phyloP scores from a whole-genome alignment of 2,797 vertebrate species.

The Erpetoichthys calabaricus region DNA sequence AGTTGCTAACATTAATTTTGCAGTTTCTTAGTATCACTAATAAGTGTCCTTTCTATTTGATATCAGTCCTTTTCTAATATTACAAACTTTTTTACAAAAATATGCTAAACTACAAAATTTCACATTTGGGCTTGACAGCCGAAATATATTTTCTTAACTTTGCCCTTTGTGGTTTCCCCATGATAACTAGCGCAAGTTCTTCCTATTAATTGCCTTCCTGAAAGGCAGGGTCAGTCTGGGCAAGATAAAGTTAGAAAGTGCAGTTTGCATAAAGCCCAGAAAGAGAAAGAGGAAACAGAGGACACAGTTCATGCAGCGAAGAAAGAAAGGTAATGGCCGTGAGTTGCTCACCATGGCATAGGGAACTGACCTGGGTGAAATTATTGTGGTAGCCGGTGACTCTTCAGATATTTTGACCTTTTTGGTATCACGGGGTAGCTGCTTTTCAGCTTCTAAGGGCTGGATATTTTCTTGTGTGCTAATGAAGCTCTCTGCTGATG shows the following conservation, averaged over 20 bases:
- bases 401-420: slow-evolving; percentile 46
- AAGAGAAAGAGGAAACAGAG: slow-evolving; percentile 40
- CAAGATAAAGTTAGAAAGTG: slow-evolving; percentile 35
- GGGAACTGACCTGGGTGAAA: slow-evolving; percentile 60
- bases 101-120: too few species aligned
- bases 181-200: slow-evolving; percentile 6
- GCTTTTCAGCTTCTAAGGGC: slow-evolving; percentile 4
- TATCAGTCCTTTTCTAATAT: too few species aligned
- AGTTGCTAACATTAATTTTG: too few species aligned
- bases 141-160: too few species aligned
- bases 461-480: slow-evolving; percentile 11
- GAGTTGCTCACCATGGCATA: slow-evolving; percentile 28
- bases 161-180: too few species aligned
- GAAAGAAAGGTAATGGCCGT: slow-evolving; percentile 40
- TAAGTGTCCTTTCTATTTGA: too few species aligned
- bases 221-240: slow-evolving; percentile 31
- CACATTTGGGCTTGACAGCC: too few species aligned
- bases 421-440: slow-evolving; percentile 34
- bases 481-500: slow-evolving; percentile 4
- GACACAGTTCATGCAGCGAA: slow-evolving; percentile 42
- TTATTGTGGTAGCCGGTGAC: slow-evolving; percentile 23
- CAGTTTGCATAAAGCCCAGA: slow-evolving; percentile 42
- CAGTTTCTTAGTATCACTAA: too few species aligned
- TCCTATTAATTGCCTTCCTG: slow-evolving; percentile 12
- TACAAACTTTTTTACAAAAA: too few species aligned